phyloP scores from a whole-genome alignment of 2,888 invertebrate species.

The Cataglyphis albicans region DNA sequence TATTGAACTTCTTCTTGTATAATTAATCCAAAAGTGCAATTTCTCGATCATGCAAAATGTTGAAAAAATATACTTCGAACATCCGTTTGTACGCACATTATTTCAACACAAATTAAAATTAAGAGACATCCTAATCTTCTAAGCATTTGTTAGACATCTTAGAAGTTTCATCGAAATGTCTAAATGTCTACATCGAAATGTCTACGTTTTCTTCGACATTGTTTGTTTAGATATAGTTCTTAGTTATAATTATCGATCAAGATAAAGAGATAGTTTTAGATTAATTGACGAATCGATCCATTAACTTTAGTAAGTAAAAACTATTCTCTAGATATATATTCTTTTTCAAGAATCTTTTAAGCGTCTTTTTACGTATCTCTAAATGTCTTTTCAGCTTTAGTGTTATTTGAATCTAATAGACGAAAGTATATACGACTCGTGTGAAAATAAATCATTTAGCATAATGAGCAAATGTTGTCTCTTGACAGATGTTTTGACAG shows the following conservation, averaged over 20 bases:
- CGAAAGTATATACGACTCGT: neutral
- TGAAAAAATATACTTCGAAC: neutral
- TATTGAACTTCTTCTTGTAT: neutral
- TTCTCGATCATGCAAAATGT: neutral
- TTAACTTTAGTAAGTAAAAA: conserved; percentile 32
- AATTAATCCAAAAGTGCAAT: neutral
- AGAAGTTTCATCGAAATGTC: neutral
- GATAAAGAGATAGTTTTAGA: conserved; percentile 21
- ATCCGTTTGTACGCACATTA: neutral
- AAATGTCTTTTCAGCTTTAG: conserved; percentile 13
- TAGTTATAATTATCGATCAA: conserved; percentile 12
- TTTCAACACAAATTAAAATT: conserved; percentile 7
- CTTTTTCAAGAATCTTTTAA: conserved; percentile 9
- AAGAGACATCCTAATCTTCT: neutral
- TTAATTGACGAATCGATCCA: conserved; percentile 31
- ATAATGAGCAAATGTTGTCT: conserved; percentile 12
- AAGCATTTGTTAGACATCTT: conserved; percentile 10
- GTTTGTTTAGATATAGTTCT: neutral
- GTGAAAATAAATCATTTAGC: neutral
- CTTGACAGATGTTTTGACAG: neutral
- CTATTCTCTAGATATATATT: conserved; percentile 8
- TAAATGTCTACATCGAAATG: neutral
- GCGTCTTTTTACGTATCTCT: neutral
- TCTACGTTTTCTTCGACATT: neutral
- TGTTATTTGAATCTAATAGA: conserved; percentile 10